phyloP scores from a whole-genome alignment of 2,113 vertebrate species.

The Aphyosemion australe region DNA sequence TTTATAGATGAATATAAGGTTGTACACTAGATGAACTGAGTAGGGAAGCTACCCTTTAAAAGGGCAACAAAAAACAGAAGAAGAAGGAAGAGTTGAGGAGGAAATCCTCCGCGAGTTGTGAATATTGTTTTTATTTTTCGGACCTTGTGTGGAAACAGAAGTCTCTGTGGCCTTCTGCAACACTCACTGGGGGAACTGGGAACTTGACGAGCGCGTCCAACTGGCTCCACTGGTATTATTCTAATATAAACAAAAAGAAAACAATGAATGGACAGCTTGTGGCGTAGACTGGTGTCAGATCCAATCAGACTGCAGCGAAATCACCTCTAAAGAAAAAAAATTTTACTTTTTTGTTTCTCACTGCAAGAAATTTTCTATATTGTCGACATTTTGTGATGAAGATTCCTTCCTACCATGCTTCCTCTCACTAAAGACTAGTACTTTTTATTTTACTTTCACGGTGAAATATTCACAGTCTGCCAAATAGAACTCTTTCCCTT shows the following conservation, averaged over 20 bases:
- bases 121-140: conserved; percentile 44
- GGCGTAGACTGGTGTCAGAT: conserved; percentile 61
- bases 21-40: conserved; percentile 71
- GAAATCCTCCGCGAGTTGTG: conserved; percentile 24
- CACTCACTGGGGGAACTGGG: conserved; percentile 34
- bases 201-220: conserved; percentile 35
- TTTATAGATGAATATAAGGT: conserved; percentile 75
- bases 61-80: conserved; percentile 66
- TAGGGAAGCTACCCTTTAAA: conserved; percentile 83
- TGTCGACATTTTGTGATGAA: conserved; percentile 79
- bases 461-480: conserved; percentile 70
- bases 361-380: conserved; percentile 69
- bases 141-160: conserved; percentile 54
- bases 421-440: conserved; percentile 60
- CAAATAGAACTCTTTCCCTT: conserved; percentile 71
- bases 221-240: conserved; percentile 52
- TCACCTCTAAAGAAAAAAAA: conserved; percentile 40
- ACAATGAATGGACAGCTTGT: conserved; percentile 66
- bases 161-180: conserved; percentile 38
- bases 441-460: conserved; percentile 41
- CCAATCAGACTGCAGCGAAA: conserved; percentile 52
- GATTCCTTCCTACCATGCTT: conserved; percentile 71
- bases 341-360: conserved; percentile 36
- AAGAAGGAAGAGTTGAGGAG: conserved; percentile 34
- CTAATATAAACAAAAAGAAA: conserved; percentile 26